A percentile compares a stretch with the other conserved stretches of the same genome.
phyloP scores from a whole-genome alignment of 2,113 vertebrate species.

The Pterocles orientalis region DNA sequence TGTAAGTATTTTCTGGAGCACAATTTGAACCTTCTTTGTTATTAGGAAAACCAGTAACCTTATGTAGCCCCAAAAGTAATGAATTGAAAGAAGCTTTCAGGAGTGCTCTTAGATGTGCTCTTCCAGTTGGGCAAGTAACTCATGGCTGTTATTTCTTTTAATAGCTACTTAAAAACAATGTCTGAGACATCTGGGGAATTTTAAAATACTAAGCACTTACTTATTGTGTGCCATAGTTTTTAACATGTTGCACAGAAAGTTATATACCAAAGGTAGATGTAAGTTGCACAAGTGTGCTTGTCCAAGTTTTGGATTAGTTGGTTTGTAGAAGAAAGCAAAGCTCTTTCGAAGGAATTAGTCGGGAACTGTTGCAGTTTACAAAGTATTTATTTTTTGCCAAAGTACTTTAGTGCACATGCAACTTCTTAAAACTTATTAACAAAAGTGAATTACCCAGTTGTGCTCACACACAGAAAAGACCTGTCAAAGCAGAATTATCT shows the following conservation, averaged over 20 bases:
- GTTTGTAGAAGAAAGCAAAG: background rate
- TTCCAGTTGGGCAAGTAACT: background rate
- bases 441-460: background rate
- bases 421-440: background rate
- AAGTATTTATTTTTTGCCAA: background rate
- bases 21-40: accelerated
- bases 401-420: accelerated
- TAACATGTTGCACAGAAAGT: accelerated
- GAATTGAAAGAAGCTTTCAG: background rate
- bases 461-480: background rate
- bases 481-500: background rate
- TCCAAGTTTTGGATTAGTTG: background rate
- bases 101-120: accelerated
- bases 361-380: background rate
- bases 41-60: accelerated
- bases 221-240: accelerated
- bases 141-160: accelerated
- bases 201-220: accelerated
- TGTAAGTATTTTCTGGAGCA: background rate
- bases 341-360: background rate
- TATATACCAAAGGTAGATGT: accelerated
- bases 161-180: accelerated
- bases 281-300: accelerated
- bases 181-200: accelerated
- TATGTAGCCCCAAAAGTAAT: accelerated